Evolutionary conservation across 2,888 invertebrate species (phyloP).

Genomic region (Neria commutata): DNA sequence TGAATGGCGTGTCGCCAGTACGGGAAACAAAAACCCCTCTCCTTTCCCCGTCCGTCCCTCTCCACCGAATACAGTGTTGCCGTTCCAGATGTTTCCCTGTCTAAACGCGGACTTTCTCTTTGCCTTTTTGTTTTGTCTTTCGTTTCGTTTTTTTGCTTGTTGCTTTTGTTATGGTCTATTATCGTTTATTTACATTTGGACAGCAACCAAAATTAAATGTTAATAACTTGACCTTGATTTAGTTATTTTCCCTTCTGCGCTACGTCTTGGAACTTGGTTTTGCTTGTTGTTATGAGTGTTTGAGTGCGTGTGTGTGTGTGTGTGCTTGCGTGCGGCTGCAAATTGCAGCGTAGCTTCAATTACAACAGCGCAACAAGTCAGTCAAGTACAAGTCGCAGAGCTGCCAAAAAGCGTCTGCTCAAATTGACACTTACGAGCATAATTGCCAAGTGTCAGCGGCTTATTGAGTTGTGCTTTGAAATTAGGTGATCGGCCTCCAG

Average conservation of each 20-base stretch:
- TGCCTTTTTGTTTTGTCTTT: conserved; percentile 20
- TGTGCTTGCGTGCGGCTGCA: conserved; percentile 39
- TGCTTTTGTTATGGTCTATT: too few species aligned
- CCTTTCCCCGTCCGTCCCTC: too few species aligned
- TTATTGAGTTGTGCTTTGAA: too few species aligned
- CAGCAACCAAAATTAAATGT: conserved; percentile 30
- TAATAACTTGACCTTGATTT: conserved; percentile 53
- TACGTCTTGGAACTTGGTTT: conserved; percentile 10
- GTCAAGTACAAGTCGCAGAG: neutral
- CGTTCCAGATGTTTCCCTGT: too few species aligned
- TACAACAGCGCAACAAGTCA: conserved; percentile 33
- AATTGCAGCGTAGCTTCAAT: conserved; percentile 24
- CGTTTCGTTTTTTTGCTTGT: conserved; percentile 34
- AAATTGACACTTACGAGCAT: too few species aligned
- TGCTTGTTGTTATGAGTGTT: conserved; percentile 1
- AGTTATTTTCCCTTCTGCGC: conserved; percentile 33
- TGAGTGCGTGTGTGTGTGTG: conserved; percentile 11
- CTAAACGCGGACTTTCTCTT: too few species aligned
- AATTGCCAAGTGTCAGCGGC: too few species aligned
- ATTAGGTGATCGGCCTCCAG: too few species aligned
- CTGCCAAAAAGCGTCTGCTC: neutral
- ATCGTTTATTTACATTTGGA: conserved; percentile 34
- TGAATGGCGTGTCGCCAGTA: too few species aligned
- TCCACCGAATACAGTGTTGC: too few species aligned
- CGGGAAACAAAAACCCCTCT: too few species aligned